Evolutionary conservation across 2,797 vertebrate species (phyloP), one percentile per base, ranked within the genome.

Genomic region (Phaenicophaeus curvirostris): DNA sequence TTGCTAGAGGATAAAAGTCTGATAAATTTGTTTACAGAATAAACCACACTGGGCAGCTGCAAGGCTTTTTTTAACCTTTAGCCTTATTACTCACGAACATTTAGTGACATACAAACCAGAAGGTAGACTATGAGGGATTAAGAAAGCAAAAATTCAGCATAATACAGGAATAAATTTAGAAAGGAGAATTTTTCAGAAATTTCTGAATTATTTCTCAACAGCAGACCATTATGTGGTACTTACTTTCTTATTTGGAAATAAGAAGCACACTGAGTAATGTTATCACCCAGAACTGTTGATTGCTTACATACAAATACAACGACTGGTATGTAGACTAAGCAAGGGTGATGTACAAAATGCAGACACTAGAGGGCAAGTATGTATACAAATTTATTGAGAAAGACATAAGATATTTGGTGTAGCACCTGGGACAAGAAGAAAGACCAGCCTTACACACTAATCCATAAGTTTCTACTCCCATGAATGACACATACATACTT

Each of bases 291-390:
- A 39, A 0, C 16, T 11, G n/a, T 1, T 16, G 11, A 17, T 42
- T 30, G 30, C 63, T 50, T 17, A 21, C 71, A 9, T 18, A 35
- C 19, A 0, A 33, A 10, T 1, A 28, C 9, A 9, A 15, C 20
- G 41, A 12, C 4, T 2, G 25, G 31, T 8, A 21, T 13, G n/a
- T 8, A n/a, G 69, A 7, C 58, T 31, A 31, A 85, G 50, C 25
- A 7, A 44, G 58, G 69, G 42, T 94, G 93, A 89, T 10, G 85
- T 89, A 61, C 69, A 91, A 21, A 33, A 33, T 59, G 83, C 44
- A 90, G 84, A 67, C 95, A 90, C 89, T 87, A 93, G 93, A 96
- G 90, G 93, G 75, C 86, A 94, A 92, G 61, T 79, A 37, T 35
- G 84, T 11, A 35, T 62, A 21, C 16, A 5, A 1, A 25, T 50